Base-by-base conservation (phyloP, 1,140 invertebrate genomes). In the Carcinoscorpius rotundicauda region DNA sequence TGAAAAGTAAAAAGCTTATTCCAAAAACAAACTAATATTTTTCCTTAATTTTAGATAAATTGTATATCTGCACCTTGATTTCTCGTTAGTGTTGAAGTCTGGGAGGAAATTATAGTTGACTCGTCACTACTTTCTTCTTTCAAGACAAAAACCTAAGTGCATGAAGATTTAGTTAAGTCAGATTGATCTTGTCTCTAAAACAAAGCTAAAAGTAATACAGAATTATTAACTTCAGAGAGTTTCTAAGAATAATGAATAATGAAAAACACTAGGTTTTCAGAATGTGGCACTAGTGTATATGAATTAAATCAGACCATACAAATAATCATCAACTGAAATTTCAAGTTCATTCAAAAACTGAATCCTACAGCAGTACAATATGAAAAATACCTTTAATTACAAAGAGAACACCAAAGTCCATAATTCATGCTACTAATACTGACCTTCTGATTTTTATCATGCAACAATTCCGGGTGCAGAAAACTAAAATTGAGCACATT, bases 41-140 rank as follows among this genome's bases (percentile, higher is more conserved):
- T 29, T 29, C 29, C 29, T 29, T 29, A 29, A 29, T 29, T 29
- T 29, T 29, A 29, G 29, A 29, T 29, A 29, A 29, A 29, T 29
- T 29, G 29, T 29, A 29, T 1, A 29, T 29, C 29, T 29, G 29
- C 29, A 76, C 76, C 77, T 69, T 94, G 89, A 78, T 93, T 96
- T 72, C 94, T 83, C 5, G 94, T 97, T 4, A 97, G 80, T 0
- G 94, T 97, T 3, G 93, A 96, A 0, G 93, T 96, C 77, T 96
- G 92, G 29, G 91, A 93, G n/a, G 93, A 96, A 64, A 96, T 96
- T 65, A 97, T 91, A 0, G 93, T 97, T 8, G 91, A 94, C 74
- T 97, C 94, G 77, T 97, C 94, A 66, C 91, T 95, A 71, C 93
- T 96, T 76, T 97, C 93, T 75, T 96, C 93, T 74, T 81, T 78